Conservation (phyloP, 2,797 vertebrate genomes). For the Chelonia mydas region DNA sequence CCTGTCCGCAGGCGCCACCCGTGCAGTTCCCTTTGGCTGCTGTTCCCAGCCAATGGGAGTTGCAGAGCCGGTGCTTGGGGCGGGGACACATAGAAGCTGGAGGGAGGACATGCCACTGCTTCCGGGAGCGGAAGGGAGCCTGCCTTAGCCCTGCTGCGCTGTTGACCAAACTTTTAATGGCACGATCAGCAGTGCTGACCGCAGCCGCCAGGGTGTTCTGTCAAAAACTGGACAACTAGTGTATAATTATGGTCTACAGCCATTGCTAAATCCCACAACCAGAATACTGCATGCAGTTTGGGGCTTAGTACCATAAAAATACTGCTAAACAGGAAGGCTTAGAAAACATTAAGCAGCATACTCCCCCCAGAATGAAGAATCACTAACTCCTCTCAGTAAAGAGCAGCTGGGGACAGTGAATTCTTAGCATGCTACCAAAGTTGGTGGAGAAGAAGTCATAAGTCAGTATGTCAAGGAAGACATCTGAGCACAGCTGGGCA, state of each 20-base stretch:
- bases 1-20: too few species aligned
- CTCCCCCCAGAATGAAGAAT: background rate
- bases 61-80: too few species aligned
- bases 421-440: background rate
- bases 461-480: background rate
- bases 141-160: too few species aligned
- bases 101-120: too few species aligned
- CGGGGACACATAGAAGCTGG: too few species aligned
- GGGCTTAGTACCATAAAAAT: background rate
- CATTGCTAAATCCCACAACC: background rate
- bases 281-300: background rate
- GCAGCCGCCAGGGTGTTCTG: too few species aligned
- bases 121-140: too few species aligned
- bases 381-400: background rate
- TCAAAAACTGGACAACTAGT: background rate
- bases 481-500: background rate
- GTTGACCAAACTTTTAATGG: too few species aligned
- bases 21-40: too few species aligned
- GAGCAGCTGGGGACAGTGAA: background rate
- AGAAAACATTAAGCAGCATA: background rate
- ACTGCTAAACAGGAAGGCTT: constrained; percentile 31
- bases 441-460: background rate
- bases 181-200: too few species aligned
- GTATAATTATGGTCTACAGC: constrained; percentile 9
- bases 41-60: too few species aligned